A percentile compares a stretch with the other conserved stretches of the same genome.
phyloP scores from a whole-genome alignment of 2,888 invertebrate genomes.

The Microdon myrmicae region DNA sequence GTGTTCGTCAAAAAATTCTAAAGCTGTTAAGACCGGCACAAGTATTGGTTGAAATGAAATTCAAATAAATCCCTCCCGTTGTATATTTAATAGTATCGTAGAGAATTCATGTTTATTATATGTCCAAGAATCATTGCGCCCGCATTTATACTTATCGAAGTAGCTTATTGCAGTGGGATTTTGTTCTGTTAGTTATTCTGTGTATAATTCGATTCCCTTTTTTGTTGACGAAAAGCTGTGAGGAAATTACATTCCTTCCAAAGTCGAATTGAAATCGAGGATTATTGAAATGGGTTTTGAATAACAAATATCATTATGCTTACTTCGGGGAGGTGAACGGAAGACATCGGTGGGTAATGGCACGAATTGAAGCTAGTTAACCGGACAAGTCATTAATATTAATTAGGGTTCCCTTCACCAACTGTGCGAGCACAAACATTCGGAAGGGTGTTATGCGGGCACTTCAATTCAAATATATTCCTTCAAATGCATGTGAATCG shows the following conservation, averaged over 20 bases:
- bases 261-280: constrained; percentile 18
- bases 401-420: constrained; percentile 28
- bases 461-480: too few relatives aligned
- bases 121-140: too few relatives aligned
- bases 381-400: constrained; percentile 36
- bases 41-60: too few relatives aligned
- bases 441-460: constrained; percentile 1
- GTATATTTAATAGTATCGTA: too few relatives aligned
- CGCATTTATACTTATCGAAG: background rate
- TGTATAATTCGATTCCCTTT: constrained; percentile 24
- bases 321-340: constrained; percentile 1
- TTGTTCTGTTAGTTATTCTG: background rate
- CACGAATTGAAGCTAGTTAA: constrained; percentile 14
- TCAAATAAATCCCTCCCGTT: too few relatives aligned
- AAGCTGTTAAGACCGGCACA: too few relatives aligned
- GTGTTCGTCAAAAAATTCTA: too few relatives aligned
- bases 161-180: background rate
- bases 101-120: too few relatives aligned
- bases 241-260: constrained; percentile 15
- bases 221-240: background rate
- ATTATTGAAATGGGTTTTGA: constrained; percentile 36
- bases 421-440: too few relatives aligned
- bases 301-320: constrained; percentile 29
- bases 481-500: too few relatives aligned
- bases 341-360: background rate